Percentiles rank a stretch among this genome's conserved stretches.
Conservation (phyloP, 1,140 invertebrate genomes). For the Drosophila bocqueti region DNA sequence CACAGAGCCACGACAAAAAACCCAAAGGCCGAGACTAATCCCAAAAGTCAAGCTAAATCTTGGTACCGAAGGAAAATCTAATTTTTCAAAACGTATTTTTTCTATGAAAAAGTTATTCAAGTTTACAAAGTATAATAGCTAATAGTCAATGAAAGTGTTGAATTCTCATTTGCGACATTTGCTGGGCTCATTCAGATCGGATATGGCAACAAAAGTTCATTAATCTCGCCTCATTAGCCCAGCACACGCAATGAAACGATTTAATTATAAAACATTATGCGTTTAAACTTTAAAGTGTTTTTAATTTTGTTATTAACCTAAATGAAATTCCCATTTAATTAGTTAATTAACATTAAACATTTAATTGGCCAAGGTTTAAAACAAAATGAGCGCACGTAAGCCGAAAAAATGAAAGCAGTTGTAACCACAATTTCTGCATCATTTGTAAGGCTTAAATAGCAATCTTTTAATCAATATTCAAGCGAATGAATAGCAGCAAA, state of each 20-base stretch:
- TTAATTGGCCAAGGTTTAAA: slow-evolving; percentile 60
- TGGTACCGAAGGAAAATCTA: slow-evolving; percentile 29
- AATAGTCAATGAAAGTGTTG: slow-evolving; percentile 44
- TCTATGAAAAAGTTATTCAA: slow-evolving; percentile 75
- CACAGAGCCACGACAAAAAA: slow-evolving; percentile 5
- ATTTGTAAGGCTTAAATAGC: slow-evolving; percentile 52
- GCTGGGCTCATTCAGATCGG: slow-evolving; percentile 5
- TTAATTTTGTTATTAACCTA: slow-evolving; percentile 53
- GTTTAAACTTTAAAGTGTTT: slow-evolving; percentile 51
- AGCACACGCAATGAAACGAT: slow-evolving; percentile 11
- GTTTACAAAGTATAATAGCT: slow-evolving; percentile 33
- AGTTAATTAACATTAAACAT: slow-evolving; percentile 71
- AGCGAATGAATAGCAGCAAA: slow-evolving; percentile 17
- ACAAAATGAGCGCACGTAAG: slow-evolving; percentile 13
- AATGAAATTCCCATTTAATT: slow-evolving; percentile 62
- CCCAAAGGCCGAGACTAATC: slow-evolving; percentile 21
- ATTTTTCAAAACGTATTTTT: slow-evolving; percentile 67
- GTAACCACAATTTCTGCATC: slow-evolving; percentile 45
- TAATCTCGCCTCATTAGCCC: slow-evolving; percentile 39
- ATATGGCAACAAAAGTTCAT: slow-evolving; percentile 14
- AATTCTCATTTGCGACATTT: slow-evolving; percentile 18
- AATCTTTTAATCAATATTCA: slow-evolving; percentile 61
- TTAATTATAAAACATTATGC: slow-evolving; percentile 38
- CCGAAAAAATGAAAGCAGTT: slow-evolving; percentile 32
- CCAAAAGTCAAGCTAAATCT: slow-evolving; percentile 35